Conservation (phyloP, 1,140 invertebrate species). For the Neotoxoptera formosana region DNA sequence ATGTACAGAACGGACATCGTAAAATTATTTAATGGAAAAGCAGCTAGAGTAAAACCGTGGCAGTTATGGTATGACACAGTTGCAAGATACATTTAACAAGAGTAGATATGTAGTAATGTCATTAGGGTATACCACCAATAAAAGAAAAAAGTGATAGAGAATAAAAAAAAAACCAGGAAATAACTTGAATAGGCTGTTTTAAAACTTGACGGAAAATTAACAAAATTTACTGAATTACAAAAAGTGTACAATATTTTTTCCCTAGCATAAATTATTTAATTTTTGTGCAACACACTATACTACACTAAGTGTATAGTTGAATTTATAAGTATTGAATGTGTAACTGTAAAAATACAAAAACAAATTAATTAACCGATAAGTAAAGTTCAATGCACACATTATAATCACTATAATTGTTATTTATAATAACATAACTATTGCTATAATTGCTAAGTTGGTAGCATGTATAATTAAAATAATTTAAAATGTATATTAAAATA, state of each 20-base stretch:
- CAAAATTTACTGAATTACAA: background rate
- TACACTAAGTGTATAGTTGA: background rate
- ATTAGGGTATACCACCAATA: background rate
- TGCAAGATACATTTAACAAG: background rate
- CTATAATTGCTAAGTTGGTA: background rate
- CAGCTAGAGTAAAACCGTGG: background rate
- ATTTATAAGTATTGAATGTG: background rate
- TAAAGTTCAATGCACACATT: slow-evolving; percentile 15
- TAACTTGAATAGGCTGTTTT: too few relatives aligned
- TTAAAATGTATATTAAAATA: background rate
- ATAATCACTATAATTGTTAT: background rate
- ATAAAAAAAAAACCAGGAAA: background rate
- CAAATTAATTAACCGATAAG: background rate
- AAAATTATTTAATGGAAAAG: background rate
- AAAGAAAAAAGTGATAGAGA: background rate
- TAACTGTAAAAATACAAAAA: background rate
- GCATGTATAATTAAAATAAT: background rate
- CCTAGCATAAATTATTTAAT: background rate
- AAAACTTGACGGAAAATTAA: background rate
- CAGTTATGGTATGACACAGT: background rate
- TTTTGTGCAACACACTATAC: background rate
- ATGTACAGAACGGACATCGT: background rate
- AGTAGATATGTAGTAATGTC: background rate
- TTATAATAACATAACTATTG: background rate
- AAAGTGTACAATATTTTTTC: background rate